Base-by-base conservation (phyloP, 2,113 vertebrate genomes). In the Pseudopipra pipra region DNA sequence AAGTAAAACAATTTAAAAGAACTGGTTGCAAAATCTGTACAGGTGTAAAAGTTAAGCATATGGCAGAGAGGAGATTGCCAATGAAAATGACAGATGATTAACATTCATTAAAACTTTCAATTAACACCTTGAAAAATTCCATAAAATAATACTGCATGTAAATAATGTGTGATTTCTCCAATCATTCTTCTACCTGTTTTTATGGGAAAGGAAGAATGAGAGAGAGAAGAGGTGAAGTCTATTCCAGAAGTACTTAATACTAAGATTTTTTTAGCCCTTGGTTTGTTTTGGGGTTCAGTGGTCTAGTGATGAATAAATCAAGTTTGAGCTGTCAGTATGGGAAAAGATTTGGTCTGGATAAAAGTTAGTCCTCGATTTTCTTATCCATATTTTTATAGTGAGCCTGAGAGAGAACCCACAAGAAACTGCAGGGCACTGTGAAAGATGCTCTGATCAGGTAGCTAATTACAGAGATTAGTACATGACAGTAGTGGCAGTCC, bases 41-140 rank as follows among this genome's bases (percentile, higher is more conserved):
- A 98, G 98, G 98, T 98, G 97, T 97, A 97, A 97, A 97, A 97
- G 82, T 84, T 93, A 96, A 98, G 89, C 98, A 98, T 98, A 98
- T 98, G 98, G 97, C 90, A 95, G 92, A 97, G 87, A 21, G 30
- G 90, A 96, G 96, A 96, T 96, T 97, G 96, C 95, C 95, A 94
- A 58, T 96, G 96, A 97, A 98, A 97, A 97, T 98, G 97, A 97
- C 96, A 98, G 97, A 94, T 96, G 96, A 98, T 98, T 98, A 98
- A 96, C 98, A 93, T 98, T 98, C 97, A 98, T 98, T 97, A 98
- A 97, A 98, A 97, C 96, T 97, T 98, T 97, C 97, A 97, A 98
- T 98, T 98, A 98, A 96, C 98, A 98, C 98, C 97, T 98, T 96
- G 93, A 70, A 94, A 90, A 97, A 96, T 91, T 96, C 96, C 93